Evolutionary conservation across 1,140 invertebrate genomes (phyloP), one percentile per base, ranked within the genome.

Genomic region (Planococcus citri): DNA sequence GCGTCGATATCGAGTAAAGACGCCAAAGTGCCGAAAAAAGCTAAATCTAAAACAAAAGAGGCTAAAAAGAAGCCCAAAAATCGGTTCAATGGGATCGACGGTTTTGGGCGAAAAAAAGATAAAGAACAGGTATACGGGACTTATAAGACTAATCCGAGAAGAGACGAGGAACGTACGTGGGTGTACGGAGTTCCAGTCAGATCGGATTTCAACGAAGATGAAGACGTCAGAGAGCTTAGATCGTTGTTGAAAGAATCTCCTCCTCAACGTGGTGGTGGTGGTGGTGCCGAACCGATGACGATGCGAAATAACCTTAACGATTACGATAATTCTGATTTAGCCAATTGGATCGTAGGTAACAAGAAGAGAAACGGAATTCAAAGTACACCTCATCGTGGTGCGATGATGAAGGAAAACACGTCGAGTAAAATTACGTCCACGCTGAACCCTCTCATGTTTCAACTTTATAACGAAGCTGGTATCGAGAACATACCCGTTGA

Each of bases 61-160:
- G 4, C 60, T 21, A 27, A 24, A 17, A 25, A 64, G 17, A 64
- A 64, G 60, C 60, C 60, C 17, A 64, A 64, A 64, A 25, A 24
- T 24, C 21, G 60, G 2, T 64, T 24, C 60, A 20, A 9, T 4
- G 60, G 60, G 4, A 64, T 64, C 22, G 60, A 64, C 20, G 60
- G 60, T 4, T 64, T 64, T 21, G 60, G 60, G 9, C 60, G 60
- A 2, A 64, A 64, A 25, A 64, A 64, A 64, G 60, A 24, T 20
- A 64, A 64, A 64, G 60, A 64, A 27, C 60, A 64, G 17, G 22
- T 64, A 27, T 64, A 64, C 22, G 60, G 60, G 10, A 64, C 21
- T 9, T 64, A 64, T 64, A 24, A 20, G 10, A 10, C 25, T 10
- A 24, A 25, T 9, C 60, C 60, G 10, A 24, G 60, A 25, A 10